Evolutionary conservation across 2,797 vertebrate genomes (phyloP).

Genomic region (Limnodromus scolopaceus): DNA sequence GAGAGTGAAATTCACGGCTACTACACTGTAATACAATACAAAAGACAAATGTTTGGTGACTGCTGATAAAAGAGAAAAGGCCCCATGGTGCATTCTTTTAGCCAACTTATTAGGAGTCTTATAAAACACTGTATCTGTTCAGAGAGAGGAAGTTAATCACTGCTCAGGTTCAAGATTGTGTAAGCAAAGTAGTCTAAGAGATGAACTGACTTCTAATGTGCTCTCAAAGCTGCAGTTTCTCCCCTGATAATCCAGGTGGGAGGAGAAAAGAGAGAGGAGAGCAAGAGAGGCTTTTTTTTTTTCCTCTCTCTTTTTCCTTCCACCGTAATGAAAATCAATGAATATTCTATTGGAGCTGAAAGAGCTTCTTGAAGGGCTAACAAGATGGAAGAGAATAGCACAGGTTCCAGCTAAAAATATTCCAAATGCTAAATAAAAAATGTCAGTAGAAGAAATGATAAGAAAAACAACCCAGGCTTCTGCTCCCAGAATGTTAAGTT

Average conservation of each 20-base stretch:
- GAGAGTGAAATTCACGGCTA: not conserved
- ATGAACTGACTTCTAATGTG: slow-evolving; percentile 20
- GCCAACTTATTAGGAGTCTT: slow-evolving; percentile 23
- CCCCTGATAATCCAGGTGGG: slow-evolving; percentile 29
- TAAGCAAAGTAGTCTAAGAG: slow-evolving; percentile 51
- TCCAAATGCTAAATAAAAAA: slow-evolving; percentile 65
- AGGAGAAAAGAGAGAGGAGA: not conserved
- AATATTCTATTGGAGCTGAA: slow-evolving; percentile 56
- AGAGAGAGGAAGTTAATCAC: slow-evolving; percentile 19
- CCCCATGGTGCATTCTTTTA: slow-evolving; percentile 38
- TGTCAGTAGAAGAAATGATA: slow-evolving; percentile 27
- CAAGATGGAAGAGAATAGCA: slow-evolving; percentile 41
- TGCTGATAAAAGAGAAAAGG: slow-evolving; percentile 63
- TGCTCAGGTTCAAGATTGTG: slow-evolving; percentile 42
- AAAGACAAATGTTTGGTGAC: slow-evolving; percentile 56
- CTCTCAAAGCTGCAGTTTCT: not conserved
- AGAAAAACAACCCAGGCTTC: slow-evolving; percentile 26
- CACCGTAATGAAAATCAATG: slow-evolving; percentile 45
- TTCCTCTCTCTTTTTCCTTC: not conserved
- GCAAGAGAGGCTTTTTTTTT: not conserved
- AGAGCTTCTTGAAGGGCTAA: slow-evolving; percentile 58
- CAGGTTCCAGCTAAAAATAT: slow-evolving; percentile 58
- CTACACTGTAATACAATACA: slow-evolving; percentile 16
- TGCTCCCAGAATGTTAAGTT: slow-evolving; percentile 13
- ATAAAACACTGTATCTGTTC: slow-evolving; percentile 35